Conservation (phyloP, 2,888 invertebrate genomes). For the Chironomus riparius region DNA sequence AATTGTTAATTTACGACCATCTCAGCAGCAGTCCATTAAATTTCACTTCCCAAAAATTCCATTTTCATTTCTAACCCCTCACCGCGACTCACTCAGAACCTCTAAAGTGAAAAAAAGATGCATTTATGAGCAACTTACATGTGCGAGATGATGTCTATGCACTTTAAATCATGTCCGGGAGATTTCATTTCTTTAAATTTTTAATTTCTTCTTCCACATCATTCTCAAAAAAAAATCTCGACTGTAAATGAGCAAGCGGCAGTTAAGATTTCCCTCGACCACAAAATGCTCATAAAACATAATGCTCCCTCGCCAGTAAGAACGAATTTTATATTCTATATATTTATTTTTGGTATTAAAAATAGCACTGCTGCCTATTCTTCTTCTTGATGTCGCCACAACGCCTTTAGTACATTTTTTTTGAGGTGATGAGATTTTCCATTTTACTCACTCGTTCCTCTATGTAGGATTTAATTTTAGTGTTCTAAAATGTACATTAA, state of each 20-base stretch:
- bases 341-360: not conserved
- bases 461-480: no score
- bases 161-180: not conserved
- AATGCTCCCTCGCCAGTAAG: not conserved
- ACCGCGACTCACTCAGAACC: no score
- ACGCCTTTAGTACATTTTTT: not conserved
- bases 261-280: no score
- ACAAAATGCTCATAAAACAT: not conserved
- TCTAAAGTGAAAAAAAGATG: no score
- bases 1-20: no score
- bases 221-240: not conserved
- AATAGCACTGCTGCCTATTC: not conserved
- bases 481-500: no score
- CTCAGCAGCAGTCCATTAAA: no score
- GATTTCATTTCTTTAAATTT: not conserved
- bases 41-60: no score
- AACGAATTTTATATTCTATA: not conserved
- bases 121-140: no score
- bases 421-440: not conserved
- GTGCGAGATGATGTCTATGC: not conserved
- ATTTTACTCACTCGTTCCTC: no score
- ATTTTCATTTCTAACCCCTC: no score
- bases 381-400: not conserved
- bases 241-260: no score
- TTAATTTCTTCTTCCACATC: not conserved